Percentiles rank a stretch among this genome's conserved stretches.
phyloP scores from a whole-genome alignment of 2,113 vertebrate genomes.

The Silurus asotus region DNA sequence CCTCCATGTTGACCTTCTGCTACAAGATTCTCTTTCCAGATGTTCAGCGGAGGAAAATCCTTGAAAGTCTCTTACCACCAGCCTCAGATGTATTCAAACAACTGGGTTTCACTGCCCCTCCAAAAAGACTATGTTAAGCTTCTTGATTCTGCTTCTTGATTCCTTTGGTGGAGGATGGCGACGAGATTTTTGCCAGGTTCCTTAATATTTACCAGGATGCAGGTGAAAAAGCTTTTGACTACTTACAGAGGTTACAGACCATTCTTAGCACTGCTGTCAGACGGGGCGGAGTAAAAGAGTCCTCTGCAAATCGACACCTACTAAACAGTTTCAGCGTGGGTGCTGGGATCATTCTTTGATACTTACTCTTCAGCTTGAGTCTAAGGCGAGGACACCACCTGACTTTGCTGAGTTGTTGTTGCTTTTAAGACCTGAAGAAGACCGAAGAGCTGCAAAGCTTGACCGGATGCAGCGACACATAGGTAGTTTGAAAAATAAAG shows the following conservation, averaged over 20 bases:
- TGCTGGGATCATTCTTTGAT: too few species aligned
- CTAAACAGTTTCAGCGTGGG: conserved; percentile 34
- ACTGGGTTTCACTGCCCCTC: conserved; percentile 11
- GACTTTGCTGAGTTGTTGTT: conserved; percentile 35
- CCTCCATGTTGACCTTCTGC: conserved; percentile 29
- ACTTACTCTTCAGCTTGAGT: conserved; percentile 24
- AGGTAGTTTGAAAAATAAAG: too few species aligned
- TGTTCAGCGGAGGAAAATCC: background rate
- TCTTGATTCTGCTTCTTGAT: conserved; percentile 40
- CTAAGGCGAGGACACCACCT: background rate
- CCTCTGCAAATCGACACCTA: too few species aligned
- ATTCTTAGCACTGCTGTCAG: too few species aligned
- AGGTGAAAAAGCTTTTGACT: background rate
- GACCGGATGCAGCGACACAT: background rate
- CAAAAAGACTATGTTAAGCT: conserved; percentile 24
- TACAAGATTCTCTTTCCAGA: conserved; percentile 16
- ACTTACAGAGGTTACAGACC: too few species aligned
- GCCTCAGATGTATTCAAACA: conserved; percentile 39
- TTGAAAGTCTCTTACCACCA: background rate
- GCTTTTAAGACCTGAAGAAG: conserved; percentile 23
- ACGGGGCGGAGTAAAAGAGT: too few species aligned
- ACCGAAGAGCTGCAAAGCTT: conserved; percentile 26
- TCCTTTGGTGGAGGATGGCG: conserved; percentile 34
- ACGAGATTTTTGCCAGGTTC: conserved; percentile 44
- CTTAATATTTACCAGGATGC: conserved; percentile 30